Base-by-base conservation (phyloP, 2,113 vertebrate genomes). In the Oophaga pumilio region DNA sequence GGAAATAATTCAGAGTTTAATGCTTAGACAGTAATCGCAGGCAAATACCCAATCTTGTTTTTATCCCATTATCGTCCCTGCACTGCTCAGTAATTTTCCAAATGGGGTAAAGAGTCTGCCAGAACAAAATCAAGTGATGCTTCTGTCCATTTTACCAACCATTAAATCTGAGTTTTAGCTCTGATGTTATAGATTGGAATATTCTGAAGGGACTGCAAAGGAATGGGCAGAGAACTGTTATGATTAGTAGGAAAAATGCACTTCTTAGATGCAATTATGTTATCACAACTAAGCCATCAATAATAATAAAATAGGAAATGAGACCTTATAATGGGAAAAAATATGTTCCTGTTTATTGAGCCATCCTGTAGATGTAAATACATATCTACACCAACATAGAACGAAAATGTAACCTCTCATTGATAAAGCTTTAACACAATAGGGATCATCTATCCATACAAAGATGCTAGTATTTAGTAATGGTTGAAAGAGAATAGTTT, bases 1-100 rank as follows among this genome's bases (percentile, higher is more conserved):
- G 69, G 81, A 88, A 83, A 84, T 88, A 88, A 76, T 88, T 59
- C 80, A 66, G 80, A 64, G 80, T 88, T 88, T 83, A 88, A 88
- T 76, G 71, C 62, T 82, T 56, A 82, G 43, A 87, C 82, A 64
- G 79, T 76, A 87, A 87, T 82, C 50, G 33, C 79, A 82, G 79
- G 68, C 79, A 87, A 62, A 82, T 82, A 82, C 57, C 68, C 68
- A 87, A 82, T 82, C 56, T 64, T 87, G 80, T 84, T 88, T 88
- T 76, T 26, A 68, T 82, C 49, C 80, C 73, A 88, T 88, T 88
- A 84, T 84, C 80, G 68, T 88, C 68, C 73, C 49, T 64, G 50
- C 71, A 53, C 59, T 64, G 71, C 81, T 88, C 86, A 83, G 52
- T 88, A 80, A 83, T 57, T 76, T 88, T 87, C 59, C 74, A 77